phyloP scores from a whole-genome alignment of 2,113 vertebrate species.

The Salvelinus alpinus region DNA sequence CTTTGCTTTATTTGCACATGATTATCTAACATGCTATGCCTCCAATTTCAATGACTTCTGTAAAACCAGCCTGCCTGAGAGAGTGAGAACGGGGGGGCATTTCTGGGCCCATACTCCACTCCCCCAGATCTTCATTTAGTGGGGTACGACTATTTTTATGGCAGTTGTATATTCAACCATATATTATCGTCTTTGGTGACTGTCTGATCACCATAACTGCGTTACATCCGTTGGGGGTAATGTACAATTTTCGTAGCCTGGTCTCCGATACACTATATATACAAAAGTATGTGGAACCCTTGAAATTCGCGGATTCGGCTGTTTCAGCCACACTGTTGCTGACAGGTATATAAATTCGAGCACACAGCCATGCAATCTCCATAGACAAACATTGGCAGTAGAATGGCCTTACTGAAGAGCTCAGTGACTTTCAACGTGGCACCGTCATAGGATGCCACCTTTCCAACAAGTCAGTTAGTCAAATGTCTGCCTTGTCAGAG shows the following conservation, averaged over 20 bases:
- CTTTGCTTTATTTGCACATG: conserved; percentile 46
- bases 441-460: too few relatives aligned
- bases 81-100: conserved; percentile 31
- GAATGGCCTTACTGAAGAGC: too few relatives aligned
- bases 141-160: conserved; percentile 54
- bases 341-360: too few relatives aligned
- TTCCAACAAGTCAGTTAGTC: too few relatives aligned
- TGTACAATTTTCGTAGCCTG: neutral
- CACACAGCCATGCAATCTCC: too few relatives aligned
- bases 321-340: too few relatives aligned
- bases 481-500: too few relatives aligned
- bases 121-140: conserved; percentile 61
- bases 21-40: conserved; percentile 30
- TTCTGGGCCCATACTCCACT: conserved; percentile 83
- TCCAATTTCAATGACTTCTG: conserved; percentile 56
- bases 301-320: too few relatives aligned
- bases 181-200: conserved; percentile 46
- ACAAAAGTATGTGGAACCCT: too few relatives aligned
- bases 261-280: too few relatives aligned
- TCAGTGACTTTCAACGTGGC: too few relatives aligned
- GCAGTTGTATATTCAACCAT: conserved; percentile 78
- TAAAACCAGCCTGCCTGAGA: conserved; percentile 61
- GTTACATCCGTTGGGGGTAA: conserved; percentile 27
- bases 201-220: conserved; percentile 40
- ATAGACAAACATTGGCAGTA: too few relatives aligned